Base-by-base conservation (phyloP, 2,888 invertebrate species). In the Argynnis bischoffii region DNA sequence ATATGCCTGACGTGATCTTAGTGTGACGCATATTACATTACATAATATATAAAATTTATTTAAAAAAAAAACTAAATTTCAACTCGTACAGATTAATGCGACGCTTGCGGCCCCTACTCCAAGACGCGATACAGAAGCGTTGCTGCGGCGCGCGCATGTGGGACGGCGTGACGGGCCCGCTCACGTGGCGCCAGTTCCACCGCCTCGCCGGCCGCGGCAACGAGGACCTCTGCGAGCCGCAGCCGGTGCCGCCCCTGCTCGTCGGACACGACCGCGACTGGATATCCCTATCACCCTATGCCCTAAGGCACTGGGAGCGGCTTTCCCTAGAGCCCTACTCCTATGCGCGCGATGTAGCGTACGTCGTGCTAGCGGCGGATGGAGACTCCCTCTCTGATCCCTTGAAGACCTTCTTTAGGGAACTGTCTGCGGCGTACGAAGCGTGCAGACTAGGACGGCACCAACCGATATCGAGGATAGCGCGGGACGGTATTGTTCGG, bases 151-250 rank as follows among this genome's bases (percentile, higher is more conserved):
- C 95, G 55, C 94, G 97, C 75, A 94, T 98, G 90, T 99, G 99
- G 97, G 99, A 99, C 87, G 97, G 98, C 64, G 98, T 99, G 54
- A 96, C 97, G 74, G 99, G 99, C 0, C 99, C 99, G 46, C 94
- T 99, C 15, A 99, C 99, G 1, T 99, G 99, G 99, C 95, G 99
- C 64, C 98, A 99, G 87, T 99, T 99, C 91, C 99, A 99, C 93
- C 95, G 98, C 69, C 94, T 99, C 70, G 98, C 99, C 53, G 99
- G 98, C 11, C 94, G 98, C 83, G 98, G 98, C 66, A 97, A 98
- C 66, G 97, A 98, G 84, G 99, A 99, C 85, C 96, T 98, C 73
- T 98, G 98, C 90, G 99, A 99, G 84, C 99, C 99, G 48, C 99
- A 99, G 88, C 99, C 99, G 0, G 98, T 99, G 79, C 99, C 99